phyloP scores from a whole-genome alignment of 2,113 vertebrate genomes.

The Saguinus midas region DNA sequence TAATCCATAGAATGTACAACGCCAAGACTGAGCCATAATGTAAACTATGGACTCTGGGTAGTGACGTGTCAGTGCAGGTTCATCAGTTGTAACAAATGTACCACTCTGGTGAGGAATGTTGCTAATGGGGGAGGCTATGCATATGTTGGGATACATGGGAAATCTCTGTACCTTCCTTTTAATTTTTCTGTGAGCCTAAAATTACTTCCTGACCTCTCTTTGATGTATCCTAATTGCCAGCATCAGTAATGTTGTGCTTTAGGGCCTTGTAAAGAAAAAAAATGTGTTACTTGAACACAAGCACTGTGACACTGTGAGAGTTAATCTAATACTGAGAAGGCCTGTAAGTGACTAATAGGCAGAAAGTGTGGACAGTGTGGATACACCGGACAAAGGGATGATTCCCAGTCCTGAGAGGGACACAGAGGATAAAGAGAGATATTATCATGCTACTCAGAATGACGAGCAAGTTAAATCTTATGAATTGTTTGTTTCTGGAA shows the following conservation, averaged over 20 bases:
- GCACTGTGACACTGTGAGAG: background rate
- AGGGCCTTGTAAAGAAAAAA: background rate
- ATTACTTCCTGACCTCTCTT: background rate
- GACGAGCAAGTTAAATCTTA: background rate
- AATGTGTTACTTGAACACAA: background rate
- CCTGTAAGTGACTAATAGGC: background rate
- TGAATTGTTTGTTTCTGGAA: background rate
- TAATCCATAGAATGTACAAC: too few relatives aligned
- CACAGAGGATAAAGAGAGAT: background rate
- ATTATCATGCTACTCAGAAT: background rate
- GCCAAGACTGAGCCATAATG: background rate
- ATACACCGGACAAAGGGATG: background rate
- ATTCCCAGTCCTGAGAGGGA: background rate
- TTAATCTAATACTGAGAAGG: background rate
- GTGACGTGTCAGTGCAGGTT: background rate
- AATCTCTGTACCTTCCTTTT: background rate
- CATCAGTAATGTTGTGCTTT: background rate
- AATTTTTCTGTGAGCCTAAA: background rate
- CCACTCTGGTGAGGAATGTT: background rate
- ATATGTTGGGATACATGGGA: too few relatives aligned
- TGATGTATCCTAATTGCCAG: background rate
- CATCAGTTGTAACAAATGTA: too few relatives aligned
- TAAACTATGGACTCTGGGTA: background rate
- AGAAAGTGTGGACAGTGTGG: background rate
- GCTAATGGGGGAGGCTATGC: background rate